Conservation (phyloP, 2,113 vertebrate species). For the Halichoerus grypus region DNA sequence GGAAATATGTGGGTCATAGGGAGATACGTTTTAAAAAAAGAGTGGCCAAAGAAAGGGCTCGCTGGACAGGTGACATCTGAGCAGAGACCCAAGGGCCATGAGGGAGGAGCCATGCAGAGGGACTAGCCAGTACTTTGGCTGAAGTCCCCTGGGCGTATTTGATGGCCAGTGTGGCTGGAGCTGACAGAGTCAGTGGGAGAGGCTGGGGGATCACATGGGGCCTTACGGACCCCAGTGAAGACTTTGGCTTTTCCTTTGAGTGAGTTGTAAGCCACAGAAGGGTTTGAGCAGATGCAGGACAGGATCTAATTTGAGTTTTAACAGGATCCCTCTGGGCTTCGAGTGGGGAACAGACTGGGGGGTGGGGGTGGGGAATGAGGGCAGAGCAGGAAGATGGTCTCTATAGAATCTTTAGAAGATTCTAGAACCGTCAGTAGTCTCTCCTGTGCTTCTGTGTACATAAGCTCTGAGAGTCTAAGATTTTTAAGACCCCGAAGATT, state of each 20-base stretch:
- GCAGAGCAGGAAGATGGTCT: background rate
- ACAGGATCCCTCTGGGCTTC: background rate
- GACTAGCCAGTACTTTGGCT: background rate
- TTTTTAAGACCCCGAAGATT: background rate
- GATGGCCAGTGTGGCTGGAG: background rate
- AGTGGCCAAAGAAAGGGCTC: background rate
- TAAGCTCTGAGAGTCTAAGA: background rate
- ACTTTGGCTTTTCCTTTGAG: background rate
- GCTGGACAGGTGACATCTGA: background rate
- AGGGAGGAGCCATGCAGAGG: background rate
- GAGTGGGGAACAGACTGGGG: background rate
- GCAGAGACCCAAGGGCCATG: background rate
- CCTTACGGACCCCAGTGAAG: background rate
- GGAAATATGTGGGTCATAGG: background rate
- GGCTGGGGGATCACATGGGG: fast-evolving
- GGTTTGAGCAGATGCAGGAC: background rate
- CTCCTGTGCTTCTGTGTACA: background rate
- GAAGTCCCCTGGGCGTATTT: background rate
- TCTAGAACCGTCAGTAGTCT: background rate
- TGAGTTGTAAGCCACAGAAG: background rate
- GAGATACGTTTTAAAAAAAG: background rate
- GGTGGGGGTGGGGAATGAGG: background rate
- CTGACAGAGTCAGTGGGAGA: background rate
- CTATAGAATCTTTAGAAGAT: background rate
- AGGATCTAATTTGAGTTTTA: background rate